Conservation (phyloP, 2,888 invertebrate species). For the Beris morrisii region DNA sequence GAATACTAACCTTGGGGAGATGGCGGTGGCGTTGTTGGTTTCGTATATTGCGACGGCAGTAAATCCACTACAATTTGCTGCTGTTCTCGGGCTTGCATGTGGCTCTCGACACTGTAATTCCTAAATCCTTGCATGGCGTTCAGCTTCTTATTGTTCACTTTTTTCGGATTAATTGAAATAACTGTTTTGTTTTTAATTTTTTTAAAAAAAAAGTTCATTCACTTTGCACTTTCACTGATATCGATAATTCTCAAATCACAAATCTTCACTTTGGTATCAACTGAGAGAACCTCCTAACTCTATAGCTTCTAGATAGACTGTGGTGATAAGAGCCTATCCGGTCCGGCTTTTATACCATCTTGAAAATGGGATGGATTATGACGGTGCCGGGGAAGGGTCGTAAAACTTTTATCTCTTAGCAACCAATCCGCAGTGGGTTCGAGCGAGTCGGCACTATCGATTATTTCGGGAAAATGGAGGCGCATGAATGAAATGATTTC, state of each 20-base stretch:
- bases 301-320: too few species aligned
- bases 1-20: slow-evolving; percentile 58
- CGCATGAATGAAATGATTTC: slow-evolving; percentile 35
- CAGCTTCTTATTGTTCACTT: slow-evolving; percentile 22
- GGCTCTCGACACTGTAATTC: slow-evolving; percentile 53
- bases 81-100: slow-evolving; percentile 46
- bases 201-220: not conserved
- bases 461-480: slow-evolving; percentile 34
- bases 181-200: too few species aligned
- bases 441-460: slow-evolving; percentile 8
- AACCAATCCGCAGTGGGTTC: slow-evolving; percentile 44
- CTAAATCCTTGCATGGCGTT: slow-evolving; percentile 57
- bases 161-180: too few species aligned
- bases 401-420: slow-evolving; percentile 41
- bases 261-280: too few species aligned
- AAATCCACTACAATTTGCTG: slow-evolving; percentile 63
- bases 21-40: slow-evolving; percentile 58
- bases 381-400: slow-evolving; percentile 35
- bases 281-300: too few species aligned
- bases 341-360: slow-evolving; percentile 47
- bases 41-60: slow-evolving; percentile 61
- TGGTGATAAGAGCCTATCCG: slow-evolving; percentile 36
- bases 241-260: not conserved
- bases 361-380: slow-evolving; percentile 35
- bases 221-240: not conserved